Evolutionary conservation across 2,113 vertebrate genomes (phyloP).

Genomic region (Apistogramma diplotaenia): DNA sequence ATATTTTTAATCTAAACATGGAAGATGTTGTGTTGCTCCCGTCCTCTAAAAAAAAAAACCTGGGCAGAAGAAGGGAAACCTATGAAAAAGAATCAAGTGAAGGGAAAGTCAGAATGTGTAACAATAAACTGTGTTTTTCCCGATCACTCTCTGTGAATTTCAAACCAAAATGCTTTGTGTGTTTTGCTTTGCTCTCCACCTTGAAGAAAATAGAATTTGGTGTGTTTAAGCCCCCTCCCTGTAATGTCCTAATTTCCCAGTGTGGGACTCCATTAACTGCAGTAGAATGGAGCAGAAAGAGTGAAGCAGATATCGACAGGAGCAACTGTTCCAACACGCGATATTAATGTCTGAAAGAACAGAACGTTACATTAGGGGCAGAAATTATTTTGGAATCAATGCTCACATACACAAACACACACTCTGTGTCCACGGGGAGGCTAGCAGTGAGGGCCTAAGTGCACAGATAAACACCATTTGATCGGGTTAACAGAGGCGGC

Average conservation of each 20-base stretch:
- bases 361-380: slow-evolving; percentile 44
- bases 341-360: slow-evolving; percentile 62
- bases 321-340: slow-evolving; percentile 29
- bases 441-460: slow-evolving; percentile 37
- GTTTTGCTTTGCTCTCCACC: background rate
- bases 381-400: slow-evolving; percentile 57
- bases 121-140: background rate
- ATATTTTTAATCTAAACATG: background rate
- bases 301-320: slow-evolving; percentile 40
- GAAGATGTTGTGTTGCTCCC: background rate
- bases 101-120: background rate
- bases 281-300: slow-evolving; percentile 9
- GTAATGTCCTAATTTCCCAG: slow-evolving; percentile 29
- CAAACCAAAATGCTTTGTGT: background rate
- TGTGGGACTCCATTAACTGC: slow-evolving; percentile 50
- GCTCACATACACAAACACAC: background rate
- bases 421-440: slow-evolving; percentile 19
- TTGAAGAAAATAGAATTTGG: background rate
- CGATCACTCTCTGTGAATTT: background rate
- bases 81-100: background rate
- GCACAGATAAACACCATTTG: slow-evolving; percentile 60
- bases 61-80: background rate
- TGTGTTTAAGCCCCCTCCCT: background rate
- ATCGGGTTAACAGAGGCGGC: slow-evolving; percentile 60
- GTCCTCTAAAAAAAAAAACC: background rate